Conservation (phyloP, 2,888 invertebrate species). For the Mystacides longicornis region DNA sequence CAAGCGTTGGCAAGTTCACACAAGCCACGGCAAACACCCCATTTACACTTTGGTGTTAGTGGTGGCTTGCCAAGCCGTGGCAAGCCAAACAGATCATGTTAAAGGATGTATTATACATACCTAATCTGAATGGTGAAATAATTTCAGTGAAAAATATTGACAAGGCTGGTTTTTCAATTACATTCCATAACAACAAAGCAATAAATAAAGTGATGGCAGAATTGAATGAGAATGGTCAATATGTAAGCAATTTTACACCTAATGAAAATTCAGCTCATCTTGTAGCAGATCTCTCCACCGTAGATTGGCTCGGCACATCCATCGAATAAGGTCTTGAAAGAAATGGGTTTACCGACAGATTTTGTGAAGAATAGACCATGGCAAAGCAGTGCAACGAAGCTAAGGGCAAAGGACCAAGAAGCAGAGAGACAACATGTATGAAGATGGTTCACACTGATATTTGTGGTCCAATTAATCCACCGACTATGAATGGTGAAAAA, state of each 20-base stretch:
- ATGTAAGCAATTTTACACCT: not conserved
- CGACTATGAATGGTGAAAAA: not conserved
- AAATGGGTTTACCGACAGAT: not conserved
- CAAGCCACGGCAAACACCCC: too few relatives aligned
- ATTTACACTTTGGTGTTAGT: too few relatives aligned
- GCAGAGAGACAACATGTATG: not conserved
- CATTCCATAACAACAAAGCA: too few relatives aligned
- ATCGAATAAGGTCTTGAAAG: not conserved
- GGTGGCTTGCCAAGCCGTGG: too few relatives aligned
- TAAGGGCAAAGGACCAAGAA: not conserved
- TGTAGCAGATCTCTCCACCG: not conserved
- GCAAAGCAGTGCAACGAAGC: not conserved
- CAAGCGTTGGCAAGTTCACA: too few relatives aligned
- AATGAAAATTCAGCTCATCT: not conserved
- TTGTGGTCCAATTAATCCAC: not conserved
- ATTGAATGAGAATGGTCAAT: too few relatives aligned
- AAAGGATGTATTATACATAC: not conserved
- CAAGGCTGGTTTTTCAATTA: not conserved
- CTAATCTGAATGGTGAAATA: not conserved
- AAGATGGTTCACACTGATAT: not conserved
- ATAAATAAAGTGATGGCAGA: not conserved
- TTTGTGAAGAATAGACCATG: not conserved
- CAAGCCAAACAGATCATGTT: not conserved
- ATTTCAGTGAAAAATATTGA: too few relatives aligned
- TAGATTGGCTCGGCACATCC: not conserved